Conservation (phyloP, 2,888 invertebrate species). For the Neuroscelio doddi region DNA sequence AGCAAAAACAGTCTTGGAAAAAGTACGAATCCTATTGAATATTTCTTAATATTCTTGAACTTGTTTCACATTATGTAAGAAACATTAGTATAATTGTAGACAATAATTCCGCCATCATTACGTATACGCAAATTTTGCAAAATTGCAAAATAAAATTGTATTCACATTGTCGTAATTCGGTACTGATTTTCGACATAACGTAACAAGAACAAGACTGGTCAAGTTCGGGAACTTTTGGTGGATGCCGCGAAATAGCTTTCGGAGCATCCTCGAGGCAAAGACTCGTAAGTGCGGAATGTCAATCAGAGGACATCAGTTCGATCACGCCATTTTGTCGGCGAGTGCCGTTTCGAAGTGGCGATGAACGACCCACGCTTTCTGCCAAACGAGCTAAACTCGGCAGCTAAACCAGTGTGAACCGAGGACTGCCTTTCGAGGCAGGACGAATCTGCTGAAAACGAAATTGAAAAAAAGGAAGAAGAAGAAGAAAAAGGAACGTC, state of each 20-base stretch:
- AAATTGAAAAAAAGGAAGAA: slow-evolving; percentile 6
- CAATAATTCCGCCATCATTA: no score
- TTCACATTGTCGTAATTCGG: not conserved
- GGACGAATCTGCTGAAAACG: slow-evolving; percentile 10
- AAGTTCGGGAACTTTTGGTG: not conserved
- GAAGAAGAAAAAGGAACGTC: slow-evolving; percentile 11
- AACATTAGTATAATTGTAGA: no score
- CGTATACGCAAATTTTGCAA: no score
- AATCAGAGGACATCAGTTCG: slow-evolving; percentile 38
- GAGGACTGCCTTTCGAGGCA: slow-evolving; percentile 26
- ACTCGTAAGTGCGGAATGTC: slow-evolving; percentile 19
- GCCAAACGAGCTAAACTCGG: slow-evolving; percentile 36
- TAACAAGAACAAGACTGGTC: not conserved
- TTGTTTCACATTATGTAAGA: no score
- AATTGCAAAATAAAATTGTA: no score
- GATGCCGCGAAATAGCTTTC: not conserved
- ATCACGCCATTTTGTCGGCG: slow-evolving; percentile 47
- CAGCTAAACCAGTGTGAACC: slow-evolving; percentile 24
- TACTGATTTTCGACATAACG: not conserved
- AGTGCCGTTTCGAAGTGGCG: slow-evolving; percentile 44
- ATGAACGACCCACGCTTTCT: slow-evolving; percentile 45
- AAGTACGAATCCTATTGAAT: no score
- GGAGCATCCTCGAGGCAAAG: no score
- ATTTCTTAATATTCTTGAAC: no score
- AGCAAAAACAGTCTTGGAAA: no score